Evolutionary conservation across 1,140 invertebrate species (phyloP).

Genomic region (Palaemon carinicauda): DNA sequence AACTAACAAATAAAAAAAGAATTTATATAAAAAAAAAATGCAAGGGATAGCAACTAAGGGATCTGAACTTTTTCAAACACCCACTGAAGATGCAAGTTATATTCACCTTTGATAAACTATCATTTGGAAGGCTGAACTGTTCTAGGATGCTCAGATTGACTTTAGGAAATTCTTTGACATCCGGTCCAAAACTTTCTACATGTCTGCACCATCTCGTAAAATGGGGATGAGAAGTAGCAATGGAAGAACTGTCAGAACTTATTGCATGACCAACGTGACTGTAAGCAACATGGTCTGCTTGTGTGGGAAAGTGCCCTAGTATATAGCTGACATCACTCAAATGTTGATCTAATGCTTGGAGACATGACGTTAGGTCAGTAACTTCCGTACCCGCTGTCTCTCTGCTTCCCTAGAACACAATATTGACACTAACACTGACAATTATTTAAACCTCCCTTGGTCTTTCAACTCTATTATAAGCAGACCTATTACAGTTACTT

Average conservation of each 20-base stretch:
- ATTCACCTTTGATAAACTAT: constrained; percentile 16
- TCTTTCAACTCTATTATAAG: no score
- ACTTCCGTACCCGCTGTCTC: neutral
- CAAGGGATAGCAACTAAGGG: neutral
- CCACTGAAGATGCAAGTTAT: neutral
- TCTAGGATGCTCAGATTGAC: constrained; percentile 20
- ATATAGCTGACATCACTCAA: constrained; percentile 39
- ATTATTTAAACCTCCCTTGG: neutral
- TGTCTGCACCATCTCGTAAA: constrained; percentile 42
- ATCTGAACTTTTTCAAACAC: neutral
- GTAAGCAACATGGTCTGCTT: constrained; percentile 31
- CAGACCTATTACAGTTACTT: no score
- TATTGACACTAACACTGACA: neutral
- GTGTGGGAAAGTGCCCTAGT: constrained; percentile 34
- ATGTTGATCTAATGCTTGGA: constrained; percentile 33
- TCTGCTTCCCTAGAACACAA: constrained; percentile 14
- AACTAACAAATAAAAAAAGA: no score
- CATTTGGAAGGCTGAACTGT: constrained; percentile 27
- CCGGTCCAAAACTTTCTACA: constrained; percentile 20
- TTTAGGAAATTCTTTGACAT: constrained; percentile 22
- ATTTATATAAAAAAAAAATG: neutral
- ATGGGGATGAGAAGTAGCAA: constrained; percentile 1
- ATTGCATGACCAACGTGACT: neutral
- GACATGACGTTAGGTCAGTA: constrained; percentile 7
- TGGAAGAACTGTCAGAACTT: neutral